Evolutionary conservation across 2,113 vertebrate species (phyloP), one percentile per base, ranked within the genome.

Genomic region (Anser cygnoides): DNA sequence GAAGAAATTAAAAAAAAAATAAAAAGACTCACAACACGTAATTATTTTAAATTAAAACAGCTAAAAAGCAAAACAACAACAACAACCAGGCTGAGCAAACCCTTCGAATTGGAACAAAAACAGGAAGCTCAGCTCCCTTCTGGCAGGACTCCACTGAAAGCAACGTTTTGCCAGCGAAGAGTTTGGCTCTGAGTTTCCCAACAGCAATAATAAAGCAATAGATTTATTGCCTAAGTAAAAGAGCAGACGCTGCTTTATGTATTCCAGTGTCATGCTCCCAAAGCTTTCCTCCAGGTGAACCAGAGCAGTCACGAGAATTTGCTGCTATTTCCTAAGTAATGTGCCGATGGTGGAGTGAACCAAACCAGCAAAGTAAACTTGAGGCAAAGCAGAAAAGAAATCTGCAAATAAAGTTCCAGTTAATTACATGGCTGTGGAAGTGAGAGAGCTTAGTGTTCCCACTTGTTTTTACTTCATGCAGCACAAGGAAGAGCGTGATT

Each of bases 221-320:
- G 84, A 93, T 96, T 91, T 93, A 94, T 77, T 92, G 66, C 84
- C 54, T 92, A 95, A 96, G 93, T 89, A 84, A 84, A 95, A 96
- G 63, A 91, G 86, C 84, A 96, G 95, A 89, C 6, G 0, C 59
- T 87, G 81, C 37, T 94, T 82, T 76, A 71, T 31, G 58, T 83
- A 70, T 92, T 89, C 94, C 84, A 79, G 70, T 1, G 2, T 33
- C 75, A 67, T 84, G 67, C 70, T 96, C 76, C 77, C 79, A 88
- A 59, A 90, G 55, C 82, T 75, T 85, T 92, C 55, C 29, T 84
- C 50, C 89, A 96, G 95, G 93, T 96, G 54, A 94, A 58, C 58
- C 90, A 65, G 58, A 0, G 0, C 0, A 3, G 65, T n/a, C 1
- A 0, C 0, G 4, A 68, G 41, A 76, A 92, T 72, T 63, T n/a